Evolutionary conservation across 2,113 vertebrate species (phyloP).

Genomic region (Takifugu bimaculatus): DNA sequence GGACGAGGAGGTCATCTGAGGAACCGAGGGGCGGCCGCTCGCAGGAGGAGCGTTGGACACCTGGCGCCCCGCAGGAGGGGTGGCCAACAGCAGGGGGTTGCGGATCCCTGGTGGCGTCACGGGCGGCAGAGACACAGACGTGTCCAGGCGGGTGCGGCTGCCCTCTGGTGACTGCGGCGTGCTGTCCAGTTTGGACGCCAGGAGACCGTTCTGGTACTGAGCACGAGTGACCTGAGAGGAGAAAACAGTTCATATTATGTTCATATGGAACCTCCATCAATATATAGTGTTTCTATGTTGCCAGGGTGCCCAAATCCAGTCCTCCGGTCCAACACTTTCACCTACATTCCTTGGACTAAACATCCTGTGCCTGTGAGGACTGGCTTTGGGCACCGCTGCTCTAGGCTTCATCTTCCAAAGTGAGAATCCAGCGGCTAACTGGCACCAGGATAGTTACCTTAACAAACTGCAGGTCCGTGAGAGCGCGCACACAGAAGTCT

Average conservation of each 20-base stretch:
- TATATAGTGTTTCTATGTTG: no score
- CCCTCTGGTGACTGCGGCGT: constrained; percentile 85
- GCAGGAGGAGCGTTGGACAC: constrained; percentile 5
- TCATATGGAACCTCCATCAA: not conserved
- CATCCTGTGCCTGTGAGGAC: no score
- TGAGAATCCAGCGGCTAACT: not conserved
- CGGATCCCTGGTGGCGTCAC: constrained; percentile 26
- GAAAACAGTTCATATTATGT: not conserved
- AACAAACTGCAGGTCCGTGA: constrained; percentile 88
- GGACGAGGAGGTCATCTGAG: constrained; percentile 15
- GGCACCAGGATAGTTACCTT: constrained; percentile 75
- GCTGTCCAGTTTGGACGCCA: constrained; percentile 88
- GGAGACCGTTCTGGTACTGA: constrained; percentile 91
- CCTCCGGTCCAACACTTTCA: no score
- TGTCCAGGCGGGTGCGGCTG: constrained; percentile 62
- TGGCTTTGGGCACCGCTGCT: no score
- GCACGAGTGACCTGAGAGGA: constrained; percentile 81
- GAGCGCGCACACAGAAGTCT: constrained; percentile 90
- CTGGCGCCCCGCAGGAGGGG: constrained; percentile 45
- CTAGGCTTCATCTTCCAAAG: no score
- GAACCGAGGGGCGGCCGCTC: constrained; percentile 3
- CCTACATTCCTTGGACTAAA: no score
- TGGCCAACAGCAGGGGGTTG: constrained; percentile 43
- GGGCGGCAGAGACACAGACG: constrained; percentile 30
- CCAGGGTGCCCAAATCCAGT: no score